Evolutionary conservation across 2,797 vertebrate species (phyloP).

Genomic region (Petrocephalus schoutedeni): DNA sequence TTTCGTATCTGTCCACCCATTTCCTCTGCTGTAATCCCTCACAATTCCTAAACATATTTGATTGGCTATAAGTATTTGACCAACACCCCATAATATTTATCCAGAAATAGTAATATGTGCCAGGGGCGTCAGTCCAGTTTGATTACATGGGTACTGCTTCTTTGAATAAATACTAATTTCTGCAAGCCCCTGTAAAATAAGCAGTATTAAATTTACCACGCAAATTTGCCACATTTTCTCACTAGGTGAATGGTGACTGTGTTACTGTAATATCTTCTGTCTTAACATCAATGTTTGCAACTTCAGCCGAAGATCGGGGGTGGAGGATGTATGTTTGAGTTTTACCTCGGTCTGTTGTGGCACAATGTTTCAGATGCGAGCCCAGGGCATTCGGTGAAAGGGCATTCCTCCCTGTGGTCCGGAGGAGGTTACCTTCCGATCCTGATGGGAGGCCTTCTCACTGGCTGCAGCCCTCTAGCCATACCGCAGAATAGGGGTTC

Average conservation of each 20-base stretch:
- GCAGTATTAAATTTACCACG: background rate
- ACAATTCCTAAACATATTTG: conserved; percentile 35
- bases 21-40: conserved; percentile 36
- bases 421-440: conserved; percentile 58
- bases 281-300: conserved; percentile 57
- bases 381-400: conserved; percentile 97
- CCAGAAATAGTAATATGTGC: background rate
- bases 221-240: conserved; percentile 12
- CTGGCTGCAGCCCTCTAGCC: background rate
- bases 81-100: background rate
- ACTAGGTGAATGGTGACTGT: conserved; percentile 60
- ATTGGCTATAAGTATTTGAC: background rate
- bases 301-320: conserved; percentile 11
- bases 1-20: conserved; percentile 62
- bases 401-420: conserved; percentile 91
- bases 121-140: background rate
- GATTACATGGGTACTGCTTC: background rate
- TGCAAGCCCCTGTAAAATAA: conserved; percentile 4
- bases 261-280: conserved; percentile 52
- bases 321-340: conserved; percentile 67
- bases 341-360: conserved; percentile 84
- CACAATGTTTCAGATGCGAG: conserved; percentile 68
- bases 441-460: conserved; percentile 67
- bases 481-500: background rate
- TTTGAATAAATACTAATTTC: background rate